Percentiles rank a stretch among this genome's conserved stretches.
phyloP scores from a whole-genome alignment of 92 coral and sea anemone genomes.

The Epizoanthus stellaris region DNA sequence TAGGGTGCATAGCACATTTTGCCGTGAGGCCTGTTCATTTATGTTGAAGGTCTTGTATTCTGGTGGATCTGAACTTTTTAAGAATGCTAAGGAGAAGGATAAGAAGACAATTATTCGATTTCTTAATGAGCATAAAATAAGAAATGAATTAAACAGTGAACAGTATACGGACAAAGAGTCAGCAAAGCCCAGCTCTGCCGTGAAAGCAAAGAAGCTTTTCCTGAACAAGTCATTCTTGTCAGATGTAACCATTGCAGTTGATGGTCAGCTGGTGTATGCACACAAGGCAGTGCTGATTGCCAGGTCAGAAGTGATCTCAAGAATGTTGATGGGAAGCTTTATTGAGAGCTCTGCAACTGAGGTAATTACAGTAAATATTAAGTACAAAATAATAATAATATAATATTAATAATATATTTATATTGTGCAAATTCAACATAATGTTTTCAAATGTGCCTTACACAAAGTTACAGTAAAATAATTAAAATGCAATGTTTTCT shows the following conservation, averaged over 20 bases:
- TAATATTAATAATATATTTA: no score
- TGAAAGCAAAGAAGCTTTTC: conserved; percentile 61
- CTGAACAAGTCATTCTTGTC: conserved; percentile 80
- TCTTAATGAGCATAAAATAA: conserved; percentile 4
- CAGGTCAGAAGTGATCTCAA: conserved; percentile 92
- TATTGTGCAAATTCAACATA: no score
- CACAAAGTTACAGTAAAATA: no score
- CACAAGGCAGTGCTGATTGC: conserved; percentile 86
- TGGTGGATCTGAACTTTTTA: conserved; percentile 57
- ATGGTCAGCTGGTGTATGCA: conserved; percentile 67
- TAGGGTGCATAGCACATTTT: conserved; percentile 33
- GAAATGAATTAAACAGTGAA: background rate
- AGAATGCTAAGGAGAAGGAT: conserved; percentile 53
- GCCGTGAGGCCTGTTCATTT: conserved; percentile 62
- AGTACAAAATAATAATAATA: background rate
- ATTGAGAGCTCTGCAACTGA: conserved; percentile 62
- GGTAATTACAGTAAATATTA: conserved; percentile 9
- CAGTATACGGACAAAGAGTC: background rate
- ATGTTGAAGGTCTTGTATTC: conserved; percentile 80
- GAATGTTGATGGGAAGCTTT: conserved; percentile 94
- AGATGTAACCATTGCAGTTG: conserved; percentile 81
- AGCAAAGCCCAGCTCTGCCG: background rate
- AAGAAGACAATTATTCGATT: conserved; percentile 42
- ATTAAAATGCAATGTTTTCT: no score
- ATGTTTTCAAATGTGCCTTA: no score